phyloP scores from a whole-genome alignment of 2,888 invertebrate genomes.

The Tyria jacobaeae region DNA sequence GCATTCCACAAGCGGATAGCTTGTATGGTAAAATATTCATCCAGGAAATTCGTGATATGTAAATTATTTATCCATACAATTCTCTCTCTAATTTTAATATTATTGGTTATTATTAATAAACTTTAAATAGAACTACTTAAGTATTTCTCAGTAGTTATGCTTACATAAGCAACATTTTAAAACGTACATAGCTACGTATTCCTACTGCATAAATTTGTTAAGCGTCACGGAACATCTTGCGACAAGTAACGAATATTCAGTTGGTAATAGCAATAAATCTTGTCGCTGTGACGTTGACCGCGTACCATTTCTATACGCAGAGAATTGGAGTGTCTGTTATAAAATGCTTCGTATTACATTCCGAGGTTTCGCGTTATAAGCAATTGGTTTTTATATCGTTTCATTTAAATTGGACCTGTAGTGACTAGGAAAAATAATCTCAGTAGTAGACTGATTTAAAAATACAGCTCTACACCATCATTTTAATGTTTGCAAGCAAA shows the following conservation, averaged over 20 bases:
- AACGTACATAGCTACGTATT: too few species aligned
- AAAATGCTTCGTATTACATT: slow-evolving; percentile 3
- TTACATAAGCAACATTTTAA: not conserved
- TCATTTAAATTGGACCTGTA: not conserved
- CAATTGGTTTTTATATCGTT: not conserved
- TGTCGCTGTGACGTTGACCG: slow-evolving; percentile 22
- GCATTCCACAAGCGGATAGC: too few species aligned
- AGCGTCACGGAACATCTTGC: slow-evolving; percentile 17
- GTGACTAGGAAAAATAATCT: too few species aligned
- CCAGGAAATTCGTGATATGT: too few species aligned
- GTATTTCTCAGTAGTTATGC: not conserved
- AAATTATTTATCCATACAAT: too few species aligned
- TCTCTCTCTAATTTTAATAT: too few species aligned
- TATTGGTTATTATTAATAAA: too few species aligned
- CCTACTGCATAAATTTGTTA: slow-evolving; percentile 16
- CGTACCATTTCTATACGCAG: slow-evolving; percentile 14
- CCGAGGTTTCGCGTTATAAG: not conserved
- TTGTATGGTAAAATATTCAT: too few species aligned
- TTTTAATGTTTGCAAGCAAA: too few species aligned
- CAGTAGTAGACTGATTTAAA: too few species aligned
- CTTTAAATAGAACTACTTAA: not conserved
- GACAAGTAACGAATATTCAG: slow-evolving; percentile 18
- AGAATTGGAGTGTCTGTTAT: slow-evolving; percentile 22
- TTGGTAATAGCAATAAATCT: slow-evolving; percentile 35
- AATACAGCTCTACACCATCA: too few species aligned